Evolutionary conservation across 2,888 invertebrate species (phyloP).

Genomic region (Aphodius granarius): DNA sequence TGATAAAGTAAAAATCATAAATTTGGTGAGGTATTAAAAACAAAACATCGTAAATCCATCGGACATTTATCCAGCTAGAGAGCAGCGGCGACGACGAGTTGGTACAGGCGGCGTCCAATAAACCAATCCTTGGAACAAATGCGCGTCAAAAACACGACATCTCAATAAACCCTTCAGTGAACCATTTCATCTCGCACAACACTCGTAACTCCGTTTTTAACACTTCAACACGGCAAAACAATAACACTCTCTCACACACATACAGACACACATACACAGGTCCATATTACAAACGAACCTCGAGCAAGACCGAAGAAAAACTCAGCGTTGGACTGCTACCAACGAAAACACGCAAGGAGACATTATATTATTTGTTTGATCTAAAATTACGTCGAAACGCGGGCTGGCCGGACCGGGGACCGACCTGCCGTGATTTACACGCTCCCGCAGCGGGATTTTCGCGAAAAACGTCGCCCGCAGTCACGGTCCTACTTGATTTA

Average conservation of each 20-base stretch:
- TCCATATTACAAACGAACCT: neutral
- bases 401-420: neutral
- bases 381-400: constrained; percentile 12
- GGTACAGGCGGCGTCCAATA: neutral
- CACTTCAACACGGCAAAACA: constrained; percentile 9
- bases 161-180: neutral
- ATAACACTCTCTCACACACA: constrained; percentile 9
- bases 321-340: neutral
- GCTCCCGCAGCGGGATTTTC: neutral
- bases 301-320: neutral
- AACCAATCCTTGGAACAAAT: neutral
- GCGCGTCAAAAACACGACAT: neutral
- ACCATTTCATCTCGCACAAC: neutral
- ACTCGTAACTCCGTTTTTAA: neutral
- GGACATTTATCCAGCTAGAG: neutral
- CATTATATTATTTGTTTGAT: constrained; percentile 15
- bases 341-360: neutral
- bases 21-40: neutral
- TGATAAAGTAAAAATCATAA: too few relatives aligned
- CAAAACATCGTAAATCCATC: neutral
- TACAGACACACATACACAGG: neutral
- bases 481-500: neutral
- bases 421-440: neutral
- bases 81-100: neutral
- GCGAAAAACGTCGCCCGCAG: neutral